Evolutionary conservation across 1,140 invertebrate species (phyloP), one percentile per base, ranked within the genome.

Genomic region (Penaeus indicus): DNA sequence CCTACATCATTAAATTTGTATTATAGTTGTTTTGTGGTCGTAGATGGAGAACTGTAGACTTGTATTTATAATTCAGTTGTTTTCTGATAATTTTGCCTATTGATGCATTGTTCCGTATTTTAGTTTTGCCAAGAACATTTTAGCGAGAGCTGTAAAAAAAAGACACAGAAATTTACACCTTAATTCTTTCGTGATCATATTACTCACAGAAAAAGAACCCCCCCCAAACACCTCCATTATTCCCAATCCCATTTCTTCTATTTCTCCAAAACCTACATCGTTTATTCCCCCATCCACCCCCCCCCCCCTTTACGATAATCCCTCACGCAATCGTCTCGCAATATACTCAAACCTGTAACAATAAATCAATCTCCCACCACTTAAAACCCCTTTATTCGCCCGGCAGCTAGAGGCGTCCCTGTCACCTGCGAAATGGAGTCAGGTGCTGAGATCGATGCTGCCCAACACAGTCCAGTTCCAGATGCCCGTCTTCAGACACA

Each of bases 401-500:
- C 27, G 25, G 1, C 47, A 22, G 90, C 82, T 91, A 61, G 90
- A 91, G 82, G 38, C 62, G 11, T 80, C 21, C 21, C 47, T 91
- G 63, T 80, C 80, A 0, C 72, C 90, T 2, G 82, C 42, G 7
- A 84, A 77, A 38, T 91, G 90, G 90, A 89, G 90, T 61, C 69
- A 86, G 25, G n/a, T 89, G 1, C 27, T 91, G 22, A 61, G 88
- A 27, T 88, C 84, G 18, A 81, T 89, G 90, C 42, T 87, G 7
- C 90, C 90, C 27, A 86, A 91, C 63, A 84, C 81, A 13, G 78
- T 89, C 5, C 27, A 83, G 21, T 75, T 91, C 18, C 84, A 91
- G 80, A 88, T 91, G 85, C 90, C 90, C 4, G 81, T 91, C 5
- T 91, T 89, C 85, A 78, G 90, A 19, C 90, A 91, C 63, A 47